phyloP scores from a whole-genome alignment of 2,113 vertebrate genomes.

The Lathamus discolor region DNA sequence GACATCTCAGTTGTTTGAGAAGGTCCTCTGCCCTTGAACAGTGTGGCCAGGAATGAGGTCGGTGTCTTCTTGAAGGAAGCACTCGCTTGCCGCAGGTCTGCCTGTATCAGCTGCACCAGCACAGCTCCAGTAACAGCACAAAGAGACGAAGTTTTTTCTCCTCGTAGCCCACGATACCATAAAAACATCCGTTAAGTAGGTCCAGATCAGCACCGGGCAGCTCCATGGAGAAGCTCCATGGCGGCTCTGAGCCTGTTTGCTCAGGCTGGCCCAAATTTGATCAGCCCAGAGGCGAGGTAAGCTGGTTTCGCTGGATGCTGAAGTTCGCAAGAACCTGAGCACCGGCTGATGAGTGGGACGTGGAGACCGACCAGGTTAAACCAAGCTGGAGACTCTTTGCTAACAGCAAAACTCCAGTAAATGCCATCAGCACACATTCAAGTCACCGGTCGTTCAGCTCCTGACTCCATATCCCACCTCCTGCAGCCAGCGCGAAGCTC shows the following conservation, averaged over 20 bases:
- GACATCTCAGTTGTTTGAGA: rapidly evolving
- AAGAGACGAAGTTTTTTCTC: neutral
- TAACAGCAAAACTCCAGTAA: neutral
- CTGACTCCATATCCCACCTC: neutral
- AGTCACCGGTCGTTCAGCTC: rapidly evolving
- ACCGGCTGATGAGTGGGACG: rapidly evolving
- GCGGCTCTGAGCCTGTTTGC: neutral
- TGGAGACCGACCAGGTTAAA: rapidly evolving
- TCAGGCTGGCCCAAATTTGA: rapidly evolving
- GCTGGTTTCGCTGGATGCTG: neutral
- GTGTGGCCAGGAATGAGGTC: rapidly evolving
- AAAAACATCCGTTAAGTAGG: neutral
- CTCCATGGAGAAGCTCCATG: neutral
- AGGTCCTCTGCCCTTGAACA: neutral
- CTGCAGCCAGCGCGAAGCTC: neutral
- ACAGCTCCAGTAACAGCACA: neutral
- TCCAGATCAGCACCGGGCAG: rapidly evolving
- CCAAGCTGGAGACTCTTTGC: rapidly evolving
- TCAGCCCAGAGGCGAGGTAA: neutral
- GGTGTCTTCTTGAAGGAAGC: neutral
- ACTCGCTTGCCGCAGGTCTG: rapidly evolving
- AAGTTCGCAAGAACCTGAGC: neutral
- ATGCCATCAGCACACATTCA: rapidly evolving
- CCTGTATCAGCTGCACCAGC: neutral
- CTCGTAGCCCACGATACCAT: rapidly evolving